A percentile compares a stretch with the other conserved stretches of the same genome.
These are phyloP conservation scores for Chromis chromis DNA, from an alignment of 2,797 vertebrate species.

Conservation along the genomic window DNA sequence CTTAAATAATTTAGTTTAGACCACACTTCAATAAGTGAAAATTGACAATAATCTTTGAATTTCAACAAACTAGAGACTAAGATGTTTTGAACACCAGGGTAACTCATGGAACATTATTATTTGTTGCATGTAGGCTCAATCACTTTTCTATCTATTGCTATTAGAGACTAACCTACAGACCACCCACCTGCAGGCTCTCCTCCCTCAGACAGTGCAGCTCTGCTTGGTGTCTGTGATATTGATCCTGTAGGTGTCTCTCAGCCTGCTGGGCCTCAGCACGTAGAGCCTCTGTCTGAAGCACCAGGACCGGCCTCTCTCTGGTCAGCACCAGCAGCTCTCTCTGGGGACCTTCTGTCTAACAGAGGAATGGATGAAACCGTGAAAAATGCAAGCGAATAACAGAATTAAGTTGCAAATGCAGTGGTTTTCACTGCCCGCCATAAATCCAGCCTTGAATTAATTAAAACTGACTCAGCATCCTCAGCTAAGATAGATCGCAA, in stretches of 20 bases:
- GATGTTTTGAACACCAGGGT: background rate
- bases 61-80: background rate
- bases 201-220: constrained; percentile 81
- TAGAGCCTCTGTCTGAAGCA: constrained; percentile 87
- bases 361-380: constrained; percentile 22
- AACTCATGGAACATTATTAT: background rate
- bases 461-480: constrained; percentile 71
- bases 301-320: constrained; percentile 80
- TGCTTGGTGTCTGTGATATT: constrained; percentile 76
- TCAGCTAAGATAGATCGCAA: constrained; percentile 62
- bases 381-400: constrained; percentile 37
- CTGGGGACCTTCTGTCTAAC: constrained; percentile 70
- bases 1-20: too few species aligned
- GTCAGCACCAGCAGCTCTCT: constrained; percentile 78
- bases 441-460: constrained; percentile 62
- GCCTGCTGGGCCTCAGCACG: constrained; percentile 82
- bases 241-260: constrained; percentile 80
- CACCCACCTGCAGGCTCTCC: constrained; percentile 86
- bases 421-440: constrained; percentile 41
- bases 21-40: too few species aligned
- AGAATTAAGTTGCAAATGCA: constrained; percentile 59
- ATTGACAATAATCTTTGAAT: too few species aligned
- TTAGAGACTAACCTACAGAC: background rate
- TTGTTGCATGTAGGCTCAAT: too few species aligned
- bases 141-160: too few species aligned